Conservation (phyloP, 92 coral and sea anemone species). For the Galaxea fascicularis region DNA sequence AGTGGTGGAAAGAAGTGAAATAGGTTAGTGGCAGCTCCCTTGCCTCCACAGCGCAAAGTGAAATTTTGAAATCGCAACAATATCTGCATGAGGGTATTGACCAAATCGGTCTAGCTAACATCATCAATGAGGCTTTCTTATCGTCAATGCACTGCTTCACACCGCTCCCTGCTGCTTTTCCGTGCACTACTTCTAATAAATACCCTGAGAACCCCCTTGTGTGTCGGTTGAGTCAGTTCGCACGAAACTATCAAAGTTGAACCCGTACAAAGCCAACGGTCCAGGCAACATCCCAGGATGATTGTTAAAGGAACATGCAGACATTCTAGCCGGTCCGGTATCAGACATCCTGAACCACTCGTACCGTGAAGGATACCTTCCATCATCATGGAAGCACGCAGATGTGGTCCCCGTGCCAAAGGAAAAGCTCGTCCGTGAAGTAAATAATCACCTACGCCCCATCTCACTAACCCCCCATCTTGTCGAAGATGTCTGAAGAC, state of each 20-base stretch:
- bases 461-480: not conserved
- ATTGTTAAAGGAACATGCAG: not conserved
- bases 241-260: not conserved
- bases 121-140: too few relatives aligned
- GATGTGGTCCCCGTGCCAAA: slow-evolving; percentile 12
- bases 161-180: not conserved
- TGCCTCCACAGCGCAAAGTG: not conserved
- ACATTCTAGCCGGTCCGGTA: not conserved
- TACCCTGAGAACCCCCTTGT: not conserved
- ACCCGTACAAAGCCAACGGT: not conserved
- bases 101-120: too few relatives aligned
- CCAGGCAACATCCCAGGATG: not conserved
- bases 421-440: not conserved
- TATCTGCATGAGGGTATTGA: not conserved
- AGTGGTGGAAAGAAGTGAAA: slow-evolving; percentile 9
- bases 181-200: too few relatives aligned
- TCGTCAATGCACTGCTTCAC: not conserved
- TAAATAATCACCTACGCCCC: slow-evolving; percentile 4
- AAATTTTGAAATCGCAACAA: not conserved
- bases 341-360: not conserved
- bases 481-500: not conserved
- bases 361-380: too few relatives aligned
- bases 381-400: not conserved
- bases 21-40: not conserved
- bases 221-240: not conserved